Conservation (phyloP, 2,113 vertebrate genomes). For the Odontophorus gujanensis region DNA sequence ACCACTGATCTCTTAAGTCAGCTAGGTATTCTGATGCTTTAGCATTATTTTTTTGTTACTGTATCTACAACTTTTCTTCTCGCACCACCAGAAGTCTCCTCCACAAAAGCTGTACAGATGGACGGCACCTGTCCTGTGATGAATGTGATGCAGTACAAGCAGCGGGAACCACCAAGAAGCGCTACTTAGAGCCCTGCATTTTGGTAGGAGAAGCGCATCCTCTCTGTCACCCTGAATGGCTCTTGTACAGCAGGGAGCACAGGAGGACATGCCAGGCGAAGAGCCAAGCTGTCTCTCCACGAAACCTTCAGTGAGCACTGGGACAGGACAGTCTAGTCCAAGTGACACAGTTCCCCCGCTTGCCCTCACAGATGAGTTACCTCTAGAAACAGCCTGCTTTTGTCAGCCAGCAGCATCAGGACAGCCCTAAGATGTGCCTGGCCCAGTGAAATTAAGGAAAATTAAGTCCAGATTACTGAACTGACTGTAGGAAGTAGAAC, state of each 20-base stretch:
- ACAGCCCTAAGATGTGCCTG: not conserved
- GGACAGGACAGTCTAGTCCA: not conserved
- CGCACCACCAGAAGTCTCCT: not conserved
- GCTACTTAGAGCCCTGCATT: not conserved
- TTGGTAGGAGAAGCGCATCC: not conserved
- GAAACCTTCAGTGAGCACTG: not conserved
- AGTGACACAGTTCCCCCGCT: not conserved
- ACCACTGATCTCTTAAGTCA: not conserved
- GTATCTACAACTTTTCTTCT: not conserved
- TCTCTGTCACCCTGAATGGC: not conserved
- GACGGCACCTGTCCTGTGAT: not conserved
- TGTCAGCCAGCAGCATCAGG: not conserved
- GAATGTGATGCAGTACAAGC: not conserved
- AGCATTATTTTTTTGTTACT: not conserved
- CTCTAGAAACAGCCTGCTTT: not conserved
- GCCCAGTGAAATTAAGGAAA: not conserved
- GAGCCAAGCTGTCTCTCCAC: not conserved
- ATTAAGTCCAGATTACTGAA: not conserved
- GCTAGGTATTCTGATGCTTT: not conserved
- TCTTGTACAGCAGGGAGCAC: not conserved
- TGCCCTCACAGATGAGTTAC: rapidly evolving
- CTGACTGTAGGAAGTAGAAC: not conserved
- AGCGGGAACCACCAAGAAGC: not conserved
- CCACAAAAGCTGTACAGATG: not conserved
- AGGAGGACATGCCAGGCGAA: not conserved